phyloP scores from a whole-genome alignment of 1,140 invertebrate genomes.

The Drosophila arizonae region DNA sequence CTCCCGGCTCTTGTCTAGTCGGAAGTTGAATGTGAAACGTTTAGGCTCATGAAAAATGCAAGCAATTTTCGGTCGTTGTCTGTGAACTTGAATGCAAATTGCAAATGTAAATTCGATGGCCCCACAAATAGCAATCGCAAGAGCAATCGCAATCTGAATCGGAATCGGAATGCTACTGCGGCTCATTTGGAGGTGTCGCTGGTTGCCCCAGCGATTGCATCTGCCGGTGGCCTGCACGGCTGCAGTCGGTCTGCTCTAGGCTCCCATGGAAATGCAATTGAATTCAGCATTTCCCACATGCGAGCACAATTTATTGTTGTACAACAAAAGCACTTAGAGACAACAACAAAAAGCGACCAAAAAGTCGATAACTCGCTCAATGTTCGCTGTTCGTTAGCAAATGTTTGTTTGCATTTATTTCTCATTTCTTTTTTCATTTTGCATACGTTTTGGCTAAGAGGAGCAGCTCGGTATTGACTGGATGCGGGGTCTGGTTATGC shows the following conservation, averaged over 20 bases:
- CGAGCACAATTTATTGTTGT: conserved; percentile 51
- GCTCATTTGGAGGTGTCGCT: conserved; percentile 24
- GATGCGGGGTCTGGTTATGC: conserved; percentile 43
- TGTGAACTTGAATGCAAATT: conserved; percentile 44
- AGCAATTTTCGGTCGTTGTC: conserved; percentile 13
- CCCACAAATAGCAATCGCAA: conserved; percentile 38
- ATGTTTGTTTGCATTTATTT: conserved; percentile 8
- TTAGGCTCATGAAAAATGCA: conserved; percentile 29
- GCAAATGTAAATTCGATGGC: conserved; percentile 34
- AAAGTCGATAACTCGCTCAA: conserved; percentile 40
- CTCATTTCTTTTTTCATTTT: conserved; percentile 25
- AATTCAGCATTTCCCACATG: conserved; percentile 57
- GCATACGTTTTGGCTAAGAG: conserved; percentile 36
- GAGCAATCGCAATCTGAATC: conserved; percentile 36
- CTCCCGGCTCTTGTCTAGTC: conserved; percentile 24
- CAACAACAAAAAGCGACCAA: conserved; percentile 1
- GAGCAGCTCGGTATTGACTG: conserved; percentile 15
- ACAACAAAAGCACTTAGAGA: conserved; percentile 50
- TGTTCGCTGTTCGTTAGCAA: conserved; percentile 53
- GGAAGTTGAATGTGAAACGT: conserved; percentile 56
- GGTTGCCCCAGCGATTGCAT: conserved; percentile 29
- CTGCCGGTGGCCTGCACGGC: conserved; percentile 1
- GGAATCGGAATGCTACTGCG: conserved; percentile 6
- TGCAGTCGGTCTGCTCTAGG: conserved; percentile 23
- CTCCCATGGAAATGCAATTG: conserved; percentile 27